These are phyloP conservation scores for Polia nebulosa DNA, from an alignment of 2,888 invertebrate species.

Conservation along the genomic window DNA sequence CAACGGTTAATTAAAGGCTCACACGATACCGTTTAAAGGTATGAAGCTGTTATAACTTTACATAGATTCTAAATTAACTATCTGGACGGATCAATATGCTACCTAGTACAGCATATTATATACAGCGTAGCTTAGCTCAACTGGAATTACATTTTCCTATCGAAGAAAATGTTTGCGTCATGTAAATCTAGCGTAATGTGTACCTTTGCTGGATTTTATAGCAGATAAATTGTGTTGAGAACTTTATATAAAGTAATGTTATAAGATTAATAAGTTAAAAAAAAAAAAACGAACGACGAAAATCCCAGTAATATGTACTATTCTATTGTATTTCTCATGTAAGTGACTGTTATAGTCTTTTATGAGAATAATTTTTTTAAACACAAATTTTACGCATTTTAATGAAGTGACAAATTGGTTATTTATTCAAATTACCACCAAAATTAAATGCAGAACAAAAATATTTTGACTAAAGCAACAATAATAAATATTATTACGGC, in stretches of 20 bases:
- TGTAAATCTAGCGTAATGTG: conserved; percentile 16
- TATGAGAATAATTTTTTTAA: too few species aligned
- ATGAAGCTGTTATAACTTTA: conserved; percentile 43
- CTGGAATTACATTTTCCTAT: conserved; percentile 29
- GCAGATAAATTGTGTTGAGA: conserved; percentile 10
- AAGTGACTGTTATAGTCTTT: too few species aligned
- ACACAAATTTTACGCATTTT: too few species aligned
- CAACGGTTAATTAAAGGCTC: conserved; percentile 55
- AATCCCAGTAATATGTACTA: too few species aligned
- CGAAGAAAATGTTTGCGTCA: conserved; percentile 27
- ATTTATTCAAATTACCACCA: too few species aligned
- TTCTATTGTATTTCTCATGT: too few species aligned
- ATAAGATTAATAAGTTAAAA: not conserved
- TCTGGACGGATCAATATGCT: conserved; percentile 29
- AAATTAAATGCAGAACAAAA: not conserved
- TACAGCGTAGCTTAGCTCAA: conserved; percentile 15
- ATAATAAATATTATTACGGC: conserved; percentile 1
- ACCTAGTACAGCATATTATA: conserved; percentile 11
- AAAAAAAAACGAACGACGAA: too few species aligned
- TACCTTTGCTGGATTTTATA: conserved; percentile 13
- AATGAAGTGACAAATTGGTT: too few species aligned
- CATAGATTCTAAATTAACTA: conserved; percentile 48
- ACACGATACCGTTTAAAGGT: conserved; percentile 49
- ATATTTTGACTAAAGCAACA: not conserved
- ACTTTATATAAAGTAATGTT: not conserved